Conservation (phyloP, 2,888 invertebrate species). For the Meteorus colon region DNA sequence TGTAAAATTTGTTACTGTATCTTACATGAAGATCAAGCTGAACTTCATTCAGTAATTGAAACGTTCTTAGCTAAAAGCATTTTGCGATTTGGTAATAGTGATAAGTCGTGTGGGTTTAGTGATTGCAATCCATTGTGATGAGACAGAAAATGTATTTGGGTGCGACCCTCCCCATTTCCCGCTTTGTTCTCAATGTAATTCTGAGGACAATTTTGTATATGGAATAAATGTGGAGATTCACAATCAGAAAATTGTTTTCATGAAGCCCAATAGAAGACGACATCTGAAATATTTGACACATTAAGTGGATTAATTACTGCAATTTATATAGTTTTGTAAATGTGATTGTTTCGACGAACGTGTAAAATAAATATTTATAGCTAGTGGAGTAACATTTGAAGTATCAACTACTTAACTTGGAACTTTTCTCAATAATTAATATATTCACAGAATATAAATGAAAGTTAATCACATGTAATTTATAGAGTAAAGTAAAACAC, state of each 20-base stretch:
- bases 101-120: conserved; percentile 25
- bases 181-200: conserved; percentile 14
- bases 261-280: neutral
- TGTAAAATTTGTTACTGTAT: neutral
- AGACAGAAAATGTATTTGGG: neutral
- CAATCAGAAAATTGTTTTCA: conserved; percentile 26
- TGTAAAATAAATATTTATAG: too few species aligned
- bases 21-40: neutral
- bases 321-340: neutral
- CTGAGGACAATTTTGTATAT: neutral
- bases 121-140: conserved; percentile 11
- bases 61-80: conserved; percentile 23
- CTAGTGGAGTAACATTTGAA: too few species aligned
- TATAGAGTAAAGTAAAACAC: too few species aligned
- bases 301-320: neutral
- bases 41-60: neutral
- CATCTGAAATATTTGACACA: conserved; percentile 3
- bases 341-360: neutral
- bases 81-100: conserved; percentile 22
- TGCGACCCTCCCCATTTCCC: neutral
- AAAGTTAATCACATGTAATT: too few species aligned
- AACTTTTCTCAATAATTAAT: too few species aligned
- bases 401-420: too few species aligned
- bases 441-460: too few species aligned
- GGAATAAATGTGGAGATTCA: conserved; percentile 5